These are phyloP conservation scores for Pandemis cinnamomeana DNA, from an alignment of 2,888 invertebrate genomes.

Conservation along the genomic window DNA sequence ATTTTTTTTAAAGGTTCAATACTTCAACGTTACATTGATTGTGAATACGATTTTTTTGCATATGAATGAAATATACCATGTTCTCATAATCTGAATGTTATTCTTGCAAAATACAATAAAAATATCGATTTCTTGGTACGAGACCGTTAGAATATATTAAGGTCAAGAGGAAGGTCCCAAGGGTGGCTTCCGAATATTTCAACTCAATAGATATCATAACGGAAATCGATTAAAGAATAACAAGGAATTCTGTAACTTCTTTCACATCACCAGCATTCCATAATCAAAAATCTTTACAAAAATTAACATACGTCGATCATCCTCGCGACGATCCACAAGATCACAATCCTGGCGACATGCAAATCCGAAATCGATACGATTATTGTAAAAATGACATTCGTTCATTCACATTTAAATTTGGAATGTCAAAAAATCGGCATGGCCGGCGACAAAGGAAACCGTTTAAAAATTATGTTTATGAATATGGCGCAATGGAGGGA, in stretches of 20 bases:
- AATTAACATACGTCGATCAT: conserved; percentile 82
- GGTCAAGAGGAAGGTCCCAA: conserved; percentile 62
- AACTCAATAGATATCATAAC: conserved; percentile 74
- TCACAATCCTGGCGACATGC: conserved; percentile 68
- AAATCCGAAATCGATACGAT: conserved; percentile 76
- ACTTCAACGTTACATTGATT: conserved; percentile 7
- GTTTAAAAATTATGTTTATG: conserved; percentile 69
- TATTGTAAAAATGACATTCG: conserved; percentile 58
- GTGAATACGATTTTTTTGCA: conserved; percentile 37
- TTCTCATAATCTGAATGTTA: conserved; percentile 37
- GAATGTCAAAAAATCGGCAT: conserved; percentile 65
- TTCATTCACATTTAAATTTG: conserved; percentile 73
- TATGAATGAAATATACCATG: conserved; percentile 32
- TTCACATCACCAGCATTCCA: conserved; percentile 58
- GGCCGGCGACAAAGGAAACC: conserved; percentile 69
- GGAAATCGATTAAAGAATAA: conserved; percentile 81
- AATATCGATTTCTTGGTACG: conserved; percentile 57
- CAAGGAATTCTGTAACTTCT: conserved; percentile 61
- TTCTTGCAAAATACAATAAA: conserved; percentile 43
- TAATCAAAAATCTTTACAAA: conserved; percentile 59
- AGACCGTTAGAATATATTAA: conserved; percentile 69
- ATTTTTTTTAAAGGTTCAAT: background rate
- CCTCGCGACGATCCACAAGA: conserved; percentile 75
- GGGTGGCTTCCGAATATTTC: conserved; percentile 57
- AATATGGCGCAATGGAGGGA: conserved; percentile 64